Evolutionary conservation across 2,113 vertebrate genomes (phyloP).

Genomic region (Peromyscus polionotus): DNA sequence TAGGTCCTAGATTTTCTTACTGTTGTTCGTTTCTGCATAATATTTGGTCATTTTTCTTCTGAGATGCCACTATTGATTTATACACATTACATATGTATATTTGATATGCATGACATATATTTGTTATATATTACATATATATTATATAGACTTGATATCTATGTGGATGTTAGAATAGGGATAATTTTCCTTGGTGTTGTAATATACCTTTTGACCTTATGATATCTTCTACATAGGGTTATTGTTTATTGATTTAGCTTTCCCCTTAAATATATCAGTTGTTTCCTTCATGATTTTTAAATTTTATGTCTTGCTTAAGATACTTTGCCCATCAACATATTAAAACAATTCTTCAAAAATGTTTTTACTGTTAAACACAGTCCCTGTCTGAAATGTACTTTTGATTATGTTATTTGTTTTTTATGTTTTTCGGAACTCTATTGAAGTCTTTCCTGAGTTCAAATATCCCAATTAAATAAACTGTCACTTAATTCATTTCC

Average conservation of each 20-base stretch:
- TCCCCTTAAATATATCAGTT: slow-evolving; percentile 19
- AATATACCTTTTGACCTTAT: slow-evolving; percentile 6
- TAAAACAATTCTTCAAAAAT: background rate
- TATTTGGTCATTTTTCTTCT: slow-evolving; percentile 17
- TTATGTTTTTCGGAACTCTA: background rate
- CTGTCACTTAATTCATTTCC: background rate
- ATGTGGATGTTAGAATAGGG: background rate
- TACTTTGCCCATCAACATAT: background rate
- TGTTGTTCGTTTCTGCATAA: background rate
- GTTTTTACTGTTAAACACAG: slow-evolving; percentile 19
- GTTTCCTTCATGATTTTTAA: background rate
- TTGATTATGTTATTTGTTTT: background rate
- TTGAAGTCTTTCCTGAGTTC: slow-evolving; percentile 3
- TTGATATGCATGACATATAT: background rate
- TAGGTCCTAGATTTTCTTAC: background rate
- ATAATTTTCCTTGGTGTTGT: background rate
- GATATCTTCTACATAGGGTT: background rate
- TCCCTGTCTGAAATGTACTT: slow-evolving; percentile 1
- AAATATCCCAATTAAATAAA: background rate
- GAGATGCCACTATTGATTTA: slow-evolving; percentile 2
- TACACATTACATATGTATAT: background rate
- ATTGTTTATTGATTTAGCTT: slow-evolving; percentile 21
- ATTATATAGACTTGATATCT: background rate
- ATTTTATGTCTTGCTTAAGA: slow-evolving; percentile 45
- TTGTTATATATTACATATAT: background rate